Conservation (phyloP, 1,140 invertebrate genomes). For the Psix sp. region DNA sequence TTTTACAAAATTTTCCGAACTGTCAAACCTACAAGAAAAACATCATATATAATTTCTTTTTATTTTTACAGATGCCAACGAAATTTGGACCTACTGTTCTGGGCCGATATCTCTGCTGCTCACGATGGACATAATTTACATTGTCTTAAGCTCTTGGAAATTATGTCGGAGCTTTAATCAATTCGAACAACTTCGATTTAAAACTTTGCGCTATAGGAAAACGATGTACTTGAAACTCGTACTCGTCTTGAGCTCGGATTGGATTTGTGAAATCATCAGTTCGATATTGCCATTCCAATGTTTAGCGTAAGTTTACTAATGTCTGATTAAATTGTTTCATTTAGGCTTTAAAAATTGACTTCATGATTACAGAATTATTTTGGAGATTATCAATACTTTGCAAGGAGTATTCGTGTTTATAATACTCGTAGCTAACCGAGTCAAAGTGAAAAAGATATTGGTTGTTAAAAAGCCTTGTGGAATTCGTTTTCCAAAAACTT, state of each 20-base stretch:
- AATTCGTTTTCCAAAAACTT: slow-evolving; percentile 70
- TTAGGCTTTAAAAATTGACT: neutral
- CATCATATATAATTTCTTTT: neutral
- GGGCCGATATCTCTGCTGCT: slow-evolving; percentile 36
- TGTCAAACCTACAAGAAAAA: too few relatives aligned
- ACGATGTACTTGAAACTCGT: slow-evolving; percentile 23
- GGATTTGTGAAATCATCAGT: slow-evolving; percentile 30
- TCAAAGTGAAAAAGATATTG: slow-evolving; percentile 79
- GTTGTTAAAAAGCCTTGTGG: slow-evolving; percentile 71
- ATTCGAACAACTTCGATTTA: slow-evolving; percentile 34
- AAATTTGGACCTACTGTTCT: slow-evolving; percentile 37
- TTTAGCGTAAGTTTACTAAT: slow-evolving; percentile 69
- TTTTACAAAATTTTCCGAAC: neutral
- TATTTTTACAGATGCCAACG: neutral
- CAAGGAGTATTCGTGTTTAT: slow-evolving; percentile 84
- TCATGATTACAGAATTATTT: slow-evolving; percentile 78
- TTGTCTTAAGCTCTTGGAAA: slow-evolving; percentile 28
- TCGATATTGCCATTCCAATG: slow-evolving; percentile 25
- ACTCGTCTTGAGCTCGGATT: slow-evolving; percentile 30
- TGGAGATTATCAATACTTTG: slow-evolving; percentile 81
- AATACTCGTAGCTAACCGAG: slow-evolving; percentile 79
- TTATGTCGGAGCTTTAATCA: slow-evolving; percentile 6
- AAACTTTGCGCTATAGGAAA: slow-evolving; percentile 39
- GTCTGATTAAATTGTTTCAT: neutral
- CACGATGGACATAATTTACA: slow-evolving; percentile 23